Evolutionary conservation across 2,888 invertebrate species (phyloP), one percentile per base, ranked within the genome.

Genomic region (Margaritifera margaritifera): DNA sequence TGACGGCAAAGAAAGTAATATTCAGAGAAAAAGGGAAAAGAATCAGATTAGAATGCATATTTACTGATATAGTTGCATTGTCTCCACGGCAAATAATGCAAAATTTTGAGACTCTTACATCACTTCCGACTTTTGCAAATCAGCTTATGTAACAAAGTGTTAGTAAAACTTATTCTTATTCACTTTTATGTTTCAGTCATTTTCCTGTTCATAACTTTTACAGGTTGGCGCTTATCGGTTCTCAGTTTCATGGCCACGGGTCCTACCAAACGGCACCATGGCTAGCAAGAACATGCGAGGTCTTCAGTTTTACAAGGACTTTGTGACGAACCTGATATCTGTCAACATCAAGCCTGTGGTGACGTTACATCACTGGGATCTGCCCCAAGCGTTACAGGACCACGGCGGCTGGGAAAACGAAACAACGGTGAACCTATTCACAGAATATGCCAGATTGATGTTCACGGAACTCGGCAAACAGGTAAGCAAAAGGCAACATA

Each of bases 231-330:
- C 81, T 69, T 87, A 87, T 70, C 84, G 90, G 55, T 79, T 81
- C 55, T 91, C 90, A 0, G 80, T 91, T 42, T 93, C 94, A 0
- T 95, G 95, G 95, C 89, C 94, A 0, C 91, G 95, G 64, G 91
- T 95, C 62, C 90, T 95, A 73, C 94, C 95, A 0, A 92, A 80
- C 20, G 75, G 78, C 5, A 71, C 71, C 1, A n/a, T 59, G 5
- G 25, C 66, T 15, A 69, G 68, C 52, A 60, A 62, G 24, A 96
- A 94, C 85, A 89, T 91, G 52, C 91, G 92, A 6, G 96, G 95
- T n/a, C 91, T 96, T 20, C 90, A 92, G 69, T 95, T 95, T 89
- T 96, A 96, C 87, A 93, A 92, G 81, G 92, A 93, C 77, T 89
- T 96, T 60, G 93, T 96, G 64, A 91, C 94, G 79, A 94, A 93